phyloP scores from a whole-genome alignment of 2,113 vertebrate species.

The Butorides virescens region DNA sequence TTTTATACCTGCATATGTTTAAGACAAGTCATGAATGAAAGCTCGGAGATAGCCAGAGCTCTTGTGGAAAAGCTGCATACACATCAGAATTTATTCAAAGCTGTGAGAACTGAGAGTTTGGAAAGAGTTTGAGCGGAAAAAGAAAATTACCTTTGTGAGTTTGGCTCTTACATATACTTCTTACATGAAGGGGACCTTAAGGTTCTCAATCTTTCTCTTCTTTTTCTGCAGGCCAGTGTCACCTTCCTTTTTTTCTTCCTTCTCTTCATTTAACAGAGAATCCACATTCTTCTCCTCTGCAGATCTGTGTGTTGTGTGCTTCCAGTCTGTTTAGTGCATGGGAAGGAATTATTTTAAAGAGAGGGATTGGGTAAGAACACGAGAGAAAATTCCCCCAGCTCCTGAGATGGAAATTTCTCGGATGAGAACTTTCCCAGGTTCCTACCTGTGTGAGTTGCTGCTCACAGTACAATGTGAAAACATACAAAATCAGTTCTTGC shows the following conservation, averaged over 20 bases:
- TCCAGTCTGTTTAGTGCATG: background rate
- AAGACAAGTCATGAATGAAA: background rate
- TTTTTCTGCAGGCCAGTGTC: background rate
- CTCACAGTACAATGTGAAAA: rapidly evolving
- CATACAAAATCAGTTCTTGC: background rate
- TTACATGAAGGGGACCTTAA: background rate
- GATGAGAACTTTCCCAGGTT: background rate
- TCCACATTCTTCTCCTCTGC: background rate
- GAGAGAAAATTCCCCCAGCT: background rate
- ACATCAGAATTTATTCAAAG: background rate
- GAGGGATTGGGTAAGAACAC: background rate
- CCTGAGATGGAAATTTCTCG: background rate
- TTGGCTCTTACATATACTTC: background rate
- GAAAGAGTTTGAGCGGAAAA: background rate
- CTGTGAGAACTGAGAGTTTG: background rate
- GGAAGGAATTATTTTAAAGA: background rate
- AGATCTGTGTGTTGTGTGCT: background rate
- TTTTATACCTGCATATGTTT: background rate
- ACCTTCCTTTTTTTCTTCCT: background rate
- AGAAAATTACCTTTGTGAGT: background rate
- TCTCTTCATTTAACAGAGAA: background rate
- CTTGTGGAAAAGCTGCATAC: background rate
- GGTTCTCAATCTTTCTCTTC: background rate
- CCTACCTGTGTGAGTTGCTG: background rate
- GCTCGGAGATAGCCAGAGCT: background rate